Conservation (phyloP, 2,797 vertebrate genomes). For the Uromys caudimaculatus region DNA sequence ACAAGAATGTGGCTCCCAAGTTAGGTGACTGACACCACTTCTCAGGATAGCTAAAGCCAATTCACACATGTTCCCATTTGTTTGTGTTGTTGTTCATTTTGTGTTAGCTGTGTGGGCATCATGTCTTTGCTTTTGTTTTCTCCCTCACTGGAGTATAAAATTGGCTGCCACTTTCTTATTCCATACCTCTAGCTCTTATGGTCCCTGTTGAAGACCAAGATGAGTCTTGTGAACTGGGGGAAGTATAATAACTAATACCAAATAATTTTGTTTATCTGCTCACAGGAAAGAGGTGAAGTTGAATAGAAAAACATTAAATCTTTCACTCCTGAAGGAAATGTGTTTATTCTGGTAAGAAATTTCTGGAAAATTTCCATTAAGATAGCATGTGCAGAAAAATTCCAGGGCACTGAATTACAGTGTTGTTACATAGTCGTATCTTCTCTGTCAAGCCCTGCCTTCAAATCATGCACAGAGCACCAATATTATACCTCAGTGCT, state of each 20-base stretch:
- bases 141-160: background rate
- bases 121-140: background rate
- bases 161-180: background rate
- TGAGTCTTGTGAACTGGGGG: conserved; percentile 2
- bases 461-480: conserved; percentile 46
- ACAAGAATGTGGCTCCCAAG: background rate
- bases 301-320: conserved; percentile 49
- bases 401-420: conserved; percentile 35
- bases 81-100: background rate
- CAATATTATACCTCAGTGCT: conserved; percentile 30
- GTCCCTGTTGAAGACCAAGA: background rate
- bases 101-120: background rate
- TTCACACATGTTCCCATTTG: background rate
- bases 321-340: conserved; percentile 72
- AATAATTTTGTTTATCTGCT: conserved; percentile 75
- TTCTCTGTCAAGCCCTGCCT: conserved; percentile 41
- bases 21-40: background rate
- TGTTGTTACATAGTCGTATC: conserved; percentile 37
- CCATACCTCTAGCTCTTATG: background rate
- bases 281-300: conserved; percentile 55
- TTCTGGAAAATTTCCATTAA: conserved; percentile 78
- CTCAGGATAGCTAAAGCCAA: background rate
- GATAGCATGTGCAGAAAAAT: conserved; percentile 66
- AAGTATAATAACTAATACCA: conserved; percentile 54
- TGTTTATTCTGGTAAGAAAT: conserved; percentile 76